A percentile compares a stretch with the other conserved stretches of the same genome.
These are phyloP conservation scores for Agrotis puta DNA, from an alignment of 2,888 invertebrate genomes.

Conservation along the genomic window DNA sequence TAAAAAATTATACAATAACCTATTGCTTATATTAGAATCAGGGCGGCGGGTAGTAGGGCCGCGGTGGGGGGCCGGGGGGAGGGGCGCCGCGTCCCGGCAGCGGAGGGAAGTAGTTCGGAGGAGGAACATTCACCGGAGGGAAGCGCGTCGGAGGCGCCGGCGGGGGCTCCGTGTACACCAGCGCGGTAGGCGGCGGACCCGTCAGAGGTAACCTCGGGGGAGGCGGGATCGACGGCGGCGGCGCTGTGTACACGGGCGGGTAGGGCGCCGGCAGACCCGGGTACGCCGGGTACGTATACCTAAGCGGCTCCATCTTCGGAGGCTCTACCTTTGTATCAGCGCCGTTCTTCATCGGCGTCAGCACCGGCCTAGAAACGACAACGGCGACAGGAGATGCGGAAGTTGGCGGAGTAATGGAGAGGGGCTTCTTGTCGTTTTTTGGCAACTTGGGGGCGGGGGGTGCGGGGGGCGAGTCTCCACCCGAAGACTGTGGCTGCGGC, in stretches of 20 bases:
- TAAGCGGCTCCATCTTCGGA: slow-evolving; percentile 79
- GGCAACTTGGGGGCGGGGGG: slow-evolving; percentile 84
- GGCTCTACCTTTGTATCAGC: slow-evolving; percentile 80
- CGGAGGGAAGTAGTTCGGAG: slow-evolving; percentile 83
- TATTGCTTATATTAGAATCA: slow-evolving; percentile 74
- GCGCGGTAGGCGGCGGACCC: slow-evolving; percentile 73
- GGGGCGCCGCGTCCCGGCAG: slow-evolving; percentile 73
- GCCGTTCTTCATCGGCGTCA: slow-evolving; percentile 86
- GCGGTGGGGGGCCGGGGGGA: slow-evolving; percentile 79
- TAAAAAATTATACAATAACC: slow-evolving; percentile 82
- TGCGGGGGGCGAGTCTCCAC: slow-evolving; percentile 93
- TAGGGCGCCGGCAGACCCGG: slow-evolving; percentile 81
- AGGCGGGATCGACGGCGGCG: slow-evolving; percentile 77
- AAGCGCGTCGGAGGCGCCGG: slow-evolving; percentile 77
- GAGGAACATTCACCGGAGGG: slow-evolving; percentile 83
- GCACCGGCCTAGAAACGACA: slow-evolving; percentile 69
- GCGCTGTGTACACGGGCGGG: slow-evolving; percentile 85
- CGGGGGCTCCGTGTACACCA: slow-evolving; percentile 87
- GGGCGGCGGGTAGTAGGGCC: slow-evolving; percentile 87
- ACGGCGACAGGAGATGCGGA: slow-evolving; percentile 87
- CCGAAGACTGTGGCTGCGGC: slow-evolving; percentile 92
- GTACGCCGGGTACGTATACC: slow-evolving; percentile 80
- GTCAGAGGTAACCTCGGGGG: slow-evolving; percentile 77
- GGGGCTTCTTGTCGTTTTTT: slow-evolving; percentile 91
- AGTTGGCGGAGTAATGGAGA: slow-evolving; percentile 88